Evolutionary conservation across 2,888 invertebrate genomes (phyloP).

Genomic region (Pseudeuparius sepicola): DNA sequence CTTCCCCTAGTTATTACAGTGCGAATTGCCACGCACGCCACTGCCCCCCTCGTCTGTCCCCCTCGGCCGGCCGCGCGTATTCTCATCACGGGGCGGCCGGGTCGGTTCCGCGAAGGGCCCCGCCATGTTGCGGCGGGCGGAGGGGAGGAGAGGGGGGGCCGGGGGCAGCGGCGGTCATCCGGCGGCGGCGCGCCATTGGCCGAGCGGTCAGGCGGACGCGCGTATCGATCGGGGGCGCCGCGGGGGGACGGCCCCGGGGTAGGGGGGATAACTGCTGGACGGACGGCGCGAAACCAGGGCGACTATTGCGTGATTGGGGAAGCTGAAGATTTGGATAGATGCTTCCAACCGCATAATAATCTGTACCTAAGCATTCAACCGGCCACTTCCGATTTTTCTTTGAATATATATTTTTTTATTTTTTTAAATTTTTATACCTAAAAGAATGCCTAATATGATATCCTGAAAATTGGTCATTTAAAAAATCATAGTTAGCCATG

Average conservation of each 20-base stretch:
- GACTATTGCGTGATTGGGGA: too few species aligned
- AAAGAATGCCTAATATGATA: too few species aligned
- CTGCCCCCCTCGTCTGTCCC: background rate
- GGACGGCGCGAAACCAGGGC: constrained; percentile 1
- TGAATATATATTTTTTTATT: too few species aligned
- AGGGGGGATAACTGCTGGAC: constrained; percentile 4
- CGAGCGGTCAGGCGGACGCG: constrained; percentile 30
- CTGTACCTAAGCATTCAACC: too few species aligned
- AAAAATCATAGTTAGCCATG: too few species aligned
- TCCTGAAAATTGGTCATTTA: too few species aligned
- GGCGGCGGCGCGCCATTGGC: constrained; percentile 28
- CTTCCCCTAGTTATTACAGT: too few species aligned
- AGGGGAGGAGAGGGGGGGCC: constrained; percentile 7
- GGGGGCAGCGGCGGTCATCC: constrained; percentile 19
- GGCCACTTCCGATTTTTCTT: too few species aligned
- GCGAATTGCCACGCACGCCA: constrained; percentile 3
- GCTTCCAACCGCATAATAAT: too few species aligned
- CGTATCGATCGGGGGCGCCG: constrained; percentile 22
- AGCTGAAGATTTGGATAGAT: too few species aligned
- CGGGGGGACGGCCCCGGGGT: constrained; percentile 4
- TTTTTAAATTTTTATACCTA: too few species aligned
- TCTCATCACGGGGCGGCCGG: too few species aligned
- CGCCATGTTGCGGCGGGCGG: constrained; percentile 9
- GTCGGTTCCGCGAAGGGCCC: constrained; percentile 9
- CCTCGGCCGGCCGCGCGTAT: background rate